phyloP scores from a whole-genome alignment of 2,113 vertebrate species.

The Scomber japonicus region DNA sequence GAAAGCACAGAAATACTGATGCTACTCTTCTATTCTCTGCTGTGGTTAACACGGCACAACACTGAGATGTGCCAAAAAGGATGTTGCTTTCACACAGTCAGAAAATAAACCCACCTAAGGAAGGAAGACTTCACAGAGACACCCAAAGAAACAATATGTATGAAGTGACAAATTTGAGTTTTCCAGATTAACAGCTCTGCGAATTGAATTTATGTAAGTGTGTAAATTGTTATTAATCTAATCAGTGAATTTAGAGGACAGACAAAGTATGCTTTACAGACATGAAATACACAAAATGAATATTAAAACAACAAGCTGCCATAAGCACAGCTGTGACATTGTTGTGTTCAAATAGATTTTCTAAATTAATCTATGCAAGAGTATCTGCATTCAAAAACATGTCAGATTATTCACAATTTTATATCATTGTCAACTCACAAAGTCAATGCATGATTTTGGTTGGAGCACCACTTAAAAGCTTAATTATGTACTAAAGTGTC shows the following conservation, averaged over 20 bases:
- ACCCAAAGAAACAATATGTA: not conserved
- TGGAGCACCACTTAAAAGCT: not conserved
- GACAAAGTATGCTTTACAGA: not conserved
- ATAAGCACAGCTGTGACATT: not conserved
- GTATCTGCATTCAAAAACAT: not conserved
- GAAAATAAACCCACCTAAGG: conserved; percentile 6
- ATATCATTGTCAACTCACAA: not conserved
- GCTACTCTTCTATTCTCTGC: not conserved
- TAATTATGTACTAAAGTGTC: no score
- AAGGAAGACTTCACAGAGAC: not conserved
- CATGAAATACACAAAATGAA: not conserved
- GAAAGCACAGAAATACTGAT: not conserved
- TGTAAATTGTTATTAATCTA: not conserved
- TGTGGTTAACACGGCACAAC: not conserved
- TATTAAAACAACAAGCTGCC: not conserved
- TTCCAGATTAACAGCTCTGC: not conserved
- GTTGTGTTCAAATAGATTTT: not conserved
- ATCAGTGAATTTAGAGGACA: not conserved
- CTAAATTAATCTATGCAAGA: not conserved
- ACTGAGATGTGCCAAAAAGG: not conserved
- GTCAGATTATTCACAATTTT: not conserved
- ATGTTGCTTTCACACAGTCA: conserved; percentile 10
- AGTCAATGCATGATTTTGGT: not conserved
- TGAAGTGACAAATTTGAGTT: not conserved
- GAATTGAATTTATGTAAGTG: not conserved